phyloP scores from a whole-genome alignment of 2,888 invertebrate species.

The Cerceris ruficornis region DNA sequence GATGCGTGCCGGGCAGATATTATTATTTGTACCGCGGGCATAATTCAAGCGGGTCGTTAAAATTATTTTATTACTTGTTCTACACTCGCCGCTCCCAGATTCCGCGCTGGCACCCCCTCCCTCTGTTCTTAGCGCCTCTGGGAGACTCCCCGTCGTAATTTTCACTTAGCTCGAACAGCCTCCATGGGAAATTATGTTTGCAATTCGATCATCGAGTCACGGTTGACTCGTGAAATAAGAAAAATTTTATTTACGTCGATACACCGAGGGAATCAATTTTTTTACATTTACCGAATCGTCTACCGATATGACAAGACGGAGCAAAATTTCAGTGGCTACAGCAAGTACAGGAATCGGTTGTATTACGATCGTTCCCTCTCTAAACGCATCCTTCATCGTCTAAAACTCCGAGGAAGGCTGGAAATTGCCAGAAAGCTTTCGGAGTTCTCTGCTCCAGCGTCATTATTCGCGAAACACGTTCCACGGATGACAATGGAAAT shows the following conservation, averaged over 20 bases:
- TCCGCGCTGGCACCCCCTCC: slow-evolving; percentile 49
- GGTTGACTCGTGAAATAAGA: too few species aligned
- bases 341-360: too few species aligned
- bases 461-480: slow-evolving; percentile 64
- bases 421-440: slow-evolving; percentile 7
- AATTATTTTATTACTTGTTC: slow-evolving; percentile 79
- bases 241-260: too few species aligned
- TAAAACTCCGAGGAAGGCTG: too few species aligned
- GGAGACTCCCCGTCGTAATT: slow-evolving; percentile 12
- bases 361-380: too few species aligned
- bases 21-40: slow-evolving; percentile 77
- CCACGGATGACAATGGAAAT: slow-evolving; percentile 54
- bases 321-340: too few species aligned
- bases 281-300: too few species aligned
- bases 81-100: slow-evolving; percentile 68
- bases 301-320: too few species aligned
- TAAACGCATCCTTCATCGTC: too few species aligned
- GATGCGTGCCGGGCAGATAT: slow-evolving; percentile 76
- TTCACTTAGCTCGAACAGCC: neutral
- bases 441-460: slow-evolving; percentile 42
- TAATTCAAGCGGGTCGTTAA: slow-evolving; percentile 80
- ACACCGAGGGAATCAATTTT: too few species aligned
- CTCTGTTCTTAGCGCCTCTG: slow-evolving; percentile 9
- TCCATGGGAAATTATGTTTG: slow-evolving; percentile 7
- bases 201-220: neutral